A percentile compares a stretch with the other conserved stretches of the same genome.
Conservation (phyloP, 2,888 invertebrate species). For the Brenthis hecate region DNA sequence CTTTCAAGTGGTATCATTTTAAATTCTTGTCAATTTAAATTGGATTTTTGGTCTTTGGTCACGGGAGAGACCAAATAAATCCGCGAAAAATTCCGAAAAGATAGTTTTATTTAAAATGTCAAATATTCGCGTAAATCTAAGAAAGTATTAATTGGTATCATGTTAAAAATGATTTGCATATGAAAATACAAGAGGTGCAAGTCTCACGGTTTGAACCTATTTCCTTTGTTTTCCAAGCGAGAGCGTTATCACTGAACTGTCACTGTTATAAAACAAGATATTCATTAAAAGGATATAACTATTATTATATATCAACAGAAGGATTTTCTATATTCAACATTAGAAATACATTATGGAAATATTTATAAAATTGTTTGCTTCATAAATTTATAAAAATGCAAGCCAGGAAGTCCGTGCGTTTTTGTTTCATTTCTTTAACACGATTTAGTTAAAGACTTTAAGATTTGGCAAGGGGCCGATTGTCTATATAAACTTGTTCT, state of each 20-base stretch:
- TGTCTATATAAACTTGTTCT: constrained; percentile 42
- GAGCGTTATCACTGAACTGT: not conserved
- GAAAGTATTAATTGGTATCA: too few relatives aligned
- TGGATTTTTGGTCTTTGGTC: too few relatives aligned
- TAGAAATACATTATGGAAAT: constrained; percentile 19
- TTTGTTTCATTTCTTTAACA: constrained; percentile 46
- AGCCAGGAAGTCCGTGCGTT: constrained; percentile 40
- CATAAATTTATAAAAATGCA: constrained; percentile 27
- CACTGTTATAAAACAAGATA: constrained; percentile 8
- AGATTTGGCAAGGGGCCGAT: constrained; percentile 46
- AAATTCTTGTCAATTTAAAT: too few relatives aligned
- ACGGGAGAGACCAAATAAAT: too few relatives aligned
- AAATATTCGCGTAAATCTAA: too few relatives aligned
- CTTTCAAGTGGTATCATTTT: too few relatives aligned
- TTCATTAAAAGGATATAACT: not conserved
- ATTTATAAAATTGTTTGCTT: constrained; percentile 18
- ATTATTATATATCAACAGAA: constrained; percentile 7
- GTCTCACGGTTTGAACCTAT: too few relatives aligned
- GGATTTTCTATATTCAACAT: constrained; percentile 4
- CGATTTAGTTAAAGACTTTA: constrained; percentile 45
- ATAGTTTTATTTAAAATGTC: too few relatives aligned
- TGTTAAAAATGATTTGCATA: too few relatives aligned
- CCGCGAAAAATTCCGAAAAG: too few relatives aligned
- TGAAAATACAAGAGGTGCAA: too few relatives aligned
- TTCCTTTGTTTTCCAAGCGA: too few relatives aligned